Percentiles rank a stretch among this genome's conserved stretches.
These are phyloP conservation scores for Agelastica alni DNA, from an alignment of 2,888 invertebrate species.

Conservation along the genomic window DNA sequence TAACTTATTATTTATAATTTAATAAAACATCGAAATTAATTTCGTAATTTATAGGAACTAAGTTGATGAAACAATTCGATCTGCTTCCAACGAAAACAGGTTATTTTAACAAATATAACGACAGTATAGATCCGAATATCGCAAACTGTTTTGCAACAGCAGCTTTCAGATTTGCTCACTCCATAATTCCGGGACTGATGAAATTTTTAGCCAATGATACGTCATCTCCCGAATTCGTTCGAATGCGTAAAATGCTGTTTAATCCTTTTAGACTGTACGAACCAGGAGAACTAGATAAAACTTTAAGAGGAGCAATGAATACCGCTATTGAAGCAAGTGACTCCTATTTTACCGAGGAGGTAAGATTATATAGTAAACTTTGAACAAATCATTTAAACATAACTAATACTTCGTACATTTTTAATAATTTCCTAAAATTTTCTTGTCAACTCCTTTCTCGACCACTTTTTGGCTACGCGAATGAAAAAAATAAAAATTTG, in stretches of 20 bases:
- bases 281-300: constrained; percentile 64
- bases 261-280: constrained; percentile 76
- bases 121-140: constrained; percentile 71
- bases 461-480: too few species aligned
- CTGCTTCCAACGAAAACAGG: constrained; percentile 60
- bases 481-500: too few species aligned
- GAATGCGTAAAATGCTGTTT: constrained; percentile 79
- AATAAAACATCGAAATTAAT: too few species aligned
- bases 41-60: constrained; percentile 54
- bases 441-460: too few species aligned
- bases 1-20: too few species aligned
- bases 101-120: constrained; percentile 65
- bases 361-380: too few species aligned
- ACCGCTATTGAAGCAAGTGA: constrained; percentile 67
- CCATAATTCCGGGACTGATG: constrained; percentile 78
- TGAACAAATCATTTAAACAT: too few species aligned
- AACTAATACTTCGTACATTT: too few species aligned
- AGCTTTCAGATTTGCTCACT: constrained; percentile 89
- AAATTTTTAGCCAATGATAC: constrained; percentile 63
- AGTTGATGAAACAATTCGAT: constrained; percentile 62
- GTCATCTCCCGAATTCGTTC: constrained; percentile 63
- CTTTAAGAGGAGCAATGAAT: constrained; percentile 69
- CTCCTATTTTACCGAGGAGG: constrained; percentile 67
- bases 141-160: constrained; percentile 85
- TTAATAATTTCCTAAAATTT: too few species aligned